Conservation (phyloP, 2,113 vertebrate species). For the Thymallus thymallus region DNA sequence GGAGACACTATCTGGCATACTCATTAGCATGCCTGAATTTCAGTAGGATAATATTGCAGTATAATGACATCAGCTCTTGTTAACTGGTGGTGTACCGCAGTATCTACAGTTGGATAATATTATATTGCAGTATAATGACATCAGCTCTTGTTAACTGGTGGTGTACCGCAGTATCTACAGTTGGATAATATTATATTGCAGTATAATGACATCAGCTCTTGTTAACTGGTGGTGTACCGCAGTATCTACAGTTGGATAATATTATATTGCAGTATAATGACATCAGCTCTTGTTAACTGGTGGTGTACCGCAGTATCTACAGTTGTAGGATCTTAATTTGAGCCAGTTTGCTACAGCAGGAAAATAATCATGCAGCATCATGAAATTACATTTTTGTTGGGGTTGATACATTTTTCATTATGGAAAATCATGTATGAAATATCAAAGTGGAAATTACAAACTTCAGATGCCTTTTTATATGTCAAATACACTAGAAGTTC, state of each 20-base stretch:
- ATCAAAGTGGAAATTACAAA: too few relatives aligned
- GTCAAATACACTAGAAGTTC: too few relatives aligned
- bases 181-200: conserved; percentile 45
- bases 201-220: conserved; percentile 43
- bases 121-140: conserved; percentile 46
- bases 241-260: conserved; percentile 25
- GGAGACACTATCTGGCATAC: conserved; percentile 16
- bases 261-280: conserved; percentile 43
- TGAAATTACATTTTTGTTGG: too few relatives aligned
- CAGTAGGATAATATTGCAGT: conserved; percentile 42
- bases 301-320: neutral
- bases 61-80: conserved; percentile 43
- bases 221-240: conserved; percentile 32
- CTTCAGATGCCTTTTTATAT: too few relatives aligned
- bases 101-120: too few relatives aligned
- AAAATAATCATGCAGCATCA: too few relatives aligned
- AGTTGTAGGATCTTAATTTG: too few relatives aligned
- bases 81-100: conserved; percentile 29
- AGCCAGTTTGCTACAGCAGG: too few relatives aligned
- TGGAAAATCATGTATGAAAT: too few relatives aligned
- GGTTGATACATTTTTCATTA: too few relatives aligned
- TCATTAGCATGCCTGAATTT: conserved; percentile 55
- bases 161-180: too few relatives aligned
- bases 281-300: conserved; percentile 49
- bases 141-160: conserved; percentile 45